Evolutionary conservation across 2,888 invertebrate species (phyloP).

Genomic region (Dicyrtoma fusca): DNA sequence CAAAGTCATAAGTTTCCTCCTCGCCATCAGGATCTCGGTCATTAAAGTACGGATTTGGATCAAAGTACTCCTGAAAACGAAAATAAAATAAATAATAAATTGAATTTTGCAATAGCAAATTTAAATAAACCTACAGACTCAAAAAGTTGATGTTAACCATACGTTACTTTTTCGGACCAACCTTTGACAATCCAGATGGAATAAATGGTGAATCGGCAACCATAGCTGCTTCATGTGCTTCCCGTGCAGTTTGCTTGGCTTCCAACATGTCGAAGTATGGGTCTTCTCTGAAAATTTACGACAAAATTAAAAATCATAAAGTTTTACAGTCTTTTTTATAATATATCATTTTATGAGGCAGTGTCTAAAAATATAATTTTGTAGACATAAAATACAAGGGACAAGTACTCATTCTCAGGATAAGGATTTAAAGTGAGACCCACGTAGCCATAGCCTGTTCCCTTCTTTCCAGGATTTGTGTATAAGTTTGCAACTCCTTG

Average conservation of each 20-base stretch:
- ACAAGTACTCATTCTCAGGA: slow-evolving; percentile 58
- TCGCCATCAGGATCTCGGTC: slow-evolving; percentile 50
- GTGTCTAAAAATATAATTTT: not conserved
- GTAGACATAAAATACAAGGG: not conserved
- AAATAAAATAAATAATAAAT: slow-evolving; percentile 19
- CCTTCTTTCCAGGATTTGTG: slow-evolving; percentile 61
- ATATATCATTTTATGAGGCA: too few species aligned
- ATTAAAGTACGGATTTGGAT: slow-evolving; percentile 60
- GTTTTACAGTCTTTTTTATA: too few species aligned
- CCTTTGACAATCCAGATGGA: slow-evolving; percentile 39
- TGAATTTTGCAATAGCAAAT: slow-evolving; percentile 14
- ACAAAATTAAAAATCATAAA: not conserved
- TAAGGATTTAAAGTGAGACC: slow-evolving; percentile 63
- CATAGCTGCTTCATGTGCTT: slow-evolving; percentile 45
- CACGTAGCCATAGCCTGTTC: slow-evolving; percentile 63
- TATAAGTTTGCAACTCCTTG: slow-evolving; percentile 57
- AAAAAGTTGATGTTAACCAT: too few species aligned
- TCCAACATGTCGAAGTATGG: slow-evolving; percentile 47
- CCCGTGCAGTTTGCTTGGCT: slow-evolving; percentile 43
- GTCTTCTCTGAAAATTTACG: slow-evolving; percentile 42
- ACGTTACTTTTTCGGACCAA: too few species aligned
- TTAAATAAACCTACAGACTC: too few species aligned
- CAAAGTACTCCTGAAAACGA: slow-evolving; percentile 60
- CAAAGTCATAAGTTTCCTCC: slow-evolving; percentile 51
- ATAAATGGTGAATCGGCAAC: slow-evolving; percentile 38